Conservation (phyloP, 2,888 invertebrate genomes). For the Cordilura impudica region DNA sequence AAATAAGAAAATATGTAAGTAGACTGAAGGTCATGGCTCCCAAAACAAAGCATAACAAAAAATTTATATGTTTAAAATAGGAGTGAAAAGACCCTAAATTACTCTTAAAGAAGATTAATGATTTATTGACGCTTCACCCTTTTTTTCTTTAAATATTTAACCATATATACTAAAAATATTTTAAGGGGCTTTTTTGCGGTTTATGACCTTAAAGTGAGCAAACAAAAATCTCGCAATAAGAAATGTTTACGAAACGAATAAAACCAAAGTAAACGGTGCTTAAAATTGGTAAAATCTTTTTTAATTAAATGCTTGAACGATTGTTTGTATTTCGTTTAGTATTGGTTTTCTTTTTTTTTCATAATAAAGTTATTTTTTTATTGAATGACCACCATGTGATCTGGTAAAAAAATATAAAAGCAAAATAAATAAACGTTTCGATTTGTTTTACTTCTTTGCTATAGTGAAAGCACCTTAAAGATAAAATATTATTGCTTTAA, state of each 20-base stretch:
- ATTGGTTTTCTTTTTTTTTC: background rate
- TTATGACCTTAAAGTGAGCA: conserved; percentile 36
- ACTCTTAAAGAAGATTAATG: conserved; percentile 37
- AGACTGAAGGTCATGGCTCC: conserved; percentile 50
- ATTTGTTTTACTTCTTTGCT: background rate
- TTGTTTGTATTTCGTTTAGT: background rate
- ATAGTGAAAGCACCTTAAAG: too few species aligned
- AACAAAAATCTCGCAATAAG: conserved; percentile 10
- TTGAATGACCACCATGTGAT: conserved; percentile 22
- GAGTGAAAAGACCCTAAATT: background rate
- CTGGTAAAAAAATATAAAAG: background rate
- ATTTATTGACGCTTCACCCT: conserved; percentile 39
- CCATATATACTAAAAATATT: background rate
- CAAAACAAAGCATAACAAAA: background rate
- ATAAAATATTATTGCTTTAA: too few species aligned
- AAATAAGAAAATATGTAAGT: conserved; percentile 20
- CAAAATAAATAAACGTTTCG: background rate
- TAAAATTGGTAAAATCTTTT: conserved; percentile 39
- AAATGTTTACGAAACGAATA: background rate
- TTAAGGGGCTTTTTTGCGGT: background rate
- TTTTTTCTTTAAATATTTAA: conserved; percentile 29
- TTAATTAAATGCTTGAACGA: conserved; percentile 50
- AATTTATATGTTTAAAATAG: background rate
- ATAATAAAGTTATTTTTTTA: conserved; percentile 17
- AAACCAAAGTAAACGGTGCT: conserved; percentile 29